A percentile compares a stretch with the other conserved stretches of the same genome.
phyloP scores from a whole-genome alignment of 2,797 vertebrate genomes.

The Heliangelus exortis region DNA sequence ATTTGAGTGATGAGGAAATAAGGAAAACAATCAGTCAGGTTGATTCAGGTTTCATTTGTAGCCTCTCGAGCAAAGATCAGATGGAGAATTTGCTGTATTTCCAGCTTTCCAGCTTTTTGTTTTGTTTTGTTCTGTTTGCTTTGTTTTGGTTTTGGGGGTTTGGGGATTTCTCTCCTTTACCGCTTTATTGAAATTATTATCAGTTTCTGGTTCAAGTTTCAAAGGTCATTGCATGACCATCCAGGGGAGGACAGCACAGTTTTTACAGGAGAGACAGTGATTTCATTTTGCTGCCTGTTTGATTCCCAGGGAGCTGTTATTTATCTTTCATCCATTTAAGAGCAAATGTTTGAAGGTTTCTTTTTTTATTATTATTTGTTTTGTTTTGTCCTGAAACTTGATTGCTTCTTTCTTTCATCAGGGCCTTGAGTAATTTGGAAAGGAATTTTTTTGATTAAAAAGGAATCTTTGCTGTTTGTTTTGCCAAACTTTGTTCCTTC shows the following conservation, averaged over 20 bases:
- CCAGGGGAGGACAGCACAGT: not conserved
- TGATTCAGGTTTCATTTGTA: not conserved
- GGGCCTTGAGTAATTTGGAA: slow-evolving; percentile 8
- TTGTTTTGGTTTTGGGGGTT: not conserved
- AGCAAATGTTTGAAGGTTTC: not conserved
- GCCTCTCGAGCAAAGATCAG: not conserved
- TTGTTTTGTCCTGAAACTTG: not conserved
- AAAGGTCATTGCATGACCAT: not conserved
- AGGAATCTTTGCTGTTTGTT: slow-evolving; percentile 2
- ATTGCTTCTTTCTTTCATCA: not conserved
- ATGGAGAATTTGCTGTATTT: not conserved
- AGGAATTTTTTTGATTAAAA: slow-evolving; percentile 43
- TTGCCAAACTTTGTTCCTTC: not conserved
- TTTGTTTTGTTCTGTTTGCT: not conserved
- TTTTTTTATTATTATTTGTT: not conserved
- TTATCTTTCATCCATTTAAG: not conserved
- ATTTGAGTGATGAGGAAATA: not conserved
- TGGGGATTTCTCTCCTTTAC: not conserved
- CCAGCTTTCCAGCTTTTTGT: not conserved
- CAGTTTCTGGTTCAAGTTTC: not conserved
- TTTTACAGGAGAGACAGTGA: not conserved
- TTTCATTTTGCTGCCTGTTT: not conserved
- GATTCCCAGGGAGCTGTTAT: not conserved
- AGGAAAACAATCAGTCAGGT: not conserved
- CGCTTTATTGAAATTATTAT: not conserved